Base-by-base conservation (phyloP, 2,797 vertebrate species). In the Tauraco hartlaubi region DNA sequence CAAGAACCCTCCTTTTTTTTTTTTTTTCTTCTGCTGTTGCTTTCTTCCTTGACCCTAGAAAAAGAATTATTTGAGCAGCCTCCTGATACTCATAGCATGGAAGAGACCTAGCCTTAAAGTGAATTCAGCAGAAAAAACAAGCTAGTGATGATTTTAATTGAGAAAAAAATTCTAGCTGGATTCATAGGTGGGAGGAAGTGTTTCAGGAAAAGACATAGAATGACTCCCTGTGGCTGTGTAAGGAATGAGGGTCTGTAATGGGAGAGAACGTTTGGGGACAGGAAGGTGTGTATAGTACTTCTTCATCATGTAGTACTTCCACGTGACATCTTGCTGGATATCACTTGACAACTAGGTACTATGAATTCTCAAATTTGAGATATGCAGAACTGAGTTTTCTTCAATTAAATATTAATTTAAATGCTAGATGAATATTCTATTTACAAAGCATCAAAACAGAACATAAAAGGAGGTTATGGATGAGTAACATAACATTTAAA, bases 401-500 rank as follows among this genome's bases (percentile, higher is more conserved):
- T 88, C 44, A 59, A 21, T 92, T 77, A 85, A 80, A 29, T 83
- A 80, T 61, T 74, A 69, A 78, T 92, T 89, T 64, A 72, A 84
- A 78, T 76, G 14, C 22, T 74, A 61, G 31, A 56, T 67, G 73
- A 83, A 77, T 90, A 59, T 85, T 88, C 46, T 46, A 19, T 80
- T 92, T 79, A 83, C 9, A 29, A 61, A 59, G 12, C 31, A 26
- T 77, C 59, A 80, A 74, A 94, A 80, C 43, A 80, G 35, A 62
- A 87, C 29, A 66, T 79, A 79, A 83, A 88, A 93, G 9, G 35
- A 80, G 18, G n/a, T 83, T 90, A 73, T 16, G 35, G 68, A 71
- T 80, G 68, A 92, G 52, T 79, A 90, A 76, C 51, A 15, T 73
- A 89, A 51, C 44, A 67, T 90, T 62, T 88, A 76, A 88, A 94